Conservation (phyloP, 2,113 vertebrate genomes). For the Galbula dea region DNA sequence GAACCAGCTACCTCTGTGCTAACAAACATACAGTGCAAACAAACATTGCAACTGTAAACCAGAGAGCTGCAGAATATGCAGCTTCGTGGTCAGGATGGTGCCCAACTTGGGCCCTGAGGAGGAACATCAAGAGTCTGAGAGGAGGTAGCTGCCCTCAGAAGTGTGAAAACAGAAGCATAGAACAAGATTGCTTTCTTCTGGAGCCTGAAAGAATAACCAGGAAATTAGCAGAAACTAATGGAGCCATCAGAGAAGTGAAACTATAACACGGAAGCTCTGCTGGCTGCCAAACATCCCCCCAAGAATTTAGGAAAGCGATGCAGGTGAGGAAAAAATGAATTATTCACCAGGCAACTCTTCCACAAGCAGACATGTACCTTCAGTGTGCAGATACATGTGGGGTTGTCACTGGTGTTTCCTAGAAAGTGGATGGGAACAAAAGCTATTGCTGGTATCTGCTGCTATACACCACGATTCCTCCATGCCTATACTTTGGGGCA, state of each 20-base stretch:
- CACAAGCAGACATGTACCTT: background rate
- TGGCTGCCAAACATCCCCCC: background rate
- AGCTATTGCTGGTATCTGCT: background rate
- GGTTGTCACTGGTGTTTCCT: background rate
- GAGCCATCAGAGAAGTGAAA: conserved; percentile 55
- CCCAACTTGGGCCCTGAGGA: background rate
- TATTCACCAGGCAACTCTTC: background rate
- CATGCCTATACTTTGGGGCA: background rate
- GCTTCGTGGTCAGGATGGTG: background rate
- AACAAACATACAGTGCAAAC: background rate
- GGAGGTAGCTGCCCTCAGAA: conserved; percentile 42
- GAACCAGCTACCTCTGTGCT: background rate
- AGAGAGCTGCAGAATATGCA: accelerated
- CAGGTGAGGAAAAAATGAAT: background rate
- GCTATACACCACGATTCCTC: background rate
- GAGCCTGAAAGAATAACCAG: conserved; percentile 51
- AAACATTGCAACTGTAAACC: background rate
- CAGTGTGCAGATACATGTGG: accelerated
- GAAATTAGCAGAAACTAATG: conserved; percentile 57
- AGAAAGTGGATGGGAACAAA: background rate
- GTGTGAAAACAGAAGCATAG: conserved; percentile 40
- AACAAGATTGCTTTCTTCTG: conserved; percentile 50
- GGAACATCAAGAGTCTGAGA: conserved; percentile 1
- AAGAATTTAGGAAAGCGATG: background rate
- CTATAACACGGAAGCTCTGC: conserved; percentile 52